Percentiles rank a stretch among this genome's conserved stretches.
Evolutionary conservation across 1,140 invertebrate genomes (phyloP).

Genomic region (Venturia canescens): DNA sequence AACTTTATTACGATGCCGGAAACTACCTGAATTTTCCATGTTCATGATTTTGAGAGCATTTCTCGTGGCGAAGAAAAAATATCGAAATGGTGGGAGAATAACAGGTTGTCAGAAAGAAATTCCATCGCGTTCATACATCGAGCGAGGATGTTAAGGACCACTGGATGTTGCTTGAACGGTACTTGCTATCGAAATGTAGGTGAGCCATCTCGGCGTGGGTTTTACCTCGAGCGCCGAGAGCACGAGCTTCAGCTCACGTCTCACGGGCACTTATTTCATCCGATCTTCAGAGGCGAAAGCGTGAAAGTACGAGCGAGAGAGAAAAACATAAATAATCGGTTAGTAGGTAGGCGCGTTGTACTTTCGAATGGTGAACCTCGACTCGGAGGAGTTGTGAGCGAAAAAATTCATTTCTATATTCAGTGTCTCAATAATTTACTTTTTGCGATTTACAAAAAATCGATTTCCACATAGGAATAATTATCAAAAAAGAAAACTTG

Average conservation of each 20-base stretch:
- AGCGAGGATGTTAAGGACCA: neutral
- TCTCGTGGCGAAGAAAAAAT: neutral
- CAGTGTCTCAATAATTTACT: neutral
- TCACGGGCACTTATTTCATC: neutral
- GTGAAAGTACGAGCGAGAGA: conserved; percentile 24
- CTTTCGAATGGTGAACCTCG: conserved; percentile 6
- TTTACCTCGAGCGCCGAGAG: neutral
- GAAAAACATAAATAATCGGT: conserved; percentile 17
- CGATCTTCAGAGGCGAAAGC: conserved; percentile 14
- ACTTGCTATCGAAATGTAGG: conserved; percentile 9
- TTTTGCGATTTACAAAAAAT: neutral
- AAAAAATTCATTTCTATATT: neutral
- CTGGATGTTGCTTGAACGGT: conserved; percentile 11
- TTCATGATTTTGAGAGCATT: neutral
- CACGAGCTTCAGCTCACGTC: neutral
- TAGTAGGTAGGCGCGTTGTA: neutral
- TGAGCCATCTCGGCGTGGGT: conserved; percentile 4
- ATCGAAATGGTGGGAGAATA: neutral
- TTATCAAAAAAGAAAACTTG: neutral
- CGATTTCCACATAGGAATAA: neutral
- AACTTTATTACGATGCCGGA: too few species aligned
- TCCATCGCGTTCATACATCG: neutral
- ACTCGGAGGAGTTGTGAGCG: neutral
- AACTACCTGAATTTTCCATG: too few species aligned
- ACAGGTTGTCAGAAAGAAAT: neutral